phyloP scores from a whole-genome alignment of 2,113 vertebrate genomes.

The Pycnonotus jocosus region DNA sequence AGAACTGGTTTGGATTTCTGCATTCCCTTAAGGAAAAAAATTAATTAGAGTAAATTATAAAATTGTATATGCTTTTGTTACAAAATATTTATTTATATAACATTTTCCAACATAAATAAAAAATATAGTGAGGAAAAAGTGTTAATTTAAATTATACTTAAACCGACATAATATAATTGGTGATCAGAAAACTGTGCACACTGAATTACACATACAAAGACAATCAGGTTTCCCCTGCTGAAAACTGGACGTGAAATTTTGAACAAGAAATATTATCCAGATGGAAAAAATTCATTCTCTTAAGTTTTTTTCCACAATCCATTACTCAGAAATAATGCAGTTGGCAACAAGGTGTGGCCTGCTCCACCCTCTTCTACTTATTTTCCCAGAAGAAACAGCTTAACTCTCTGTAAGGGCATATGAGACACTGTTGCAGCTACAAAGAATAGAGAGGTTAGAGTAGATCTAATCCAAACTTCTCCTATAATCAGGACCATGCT shows the following conservation, averaged over 20 bases:
- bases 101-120: background rate
- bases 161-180: background rate
- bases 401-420: background rate
- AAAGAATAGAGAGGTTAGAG: background rate
- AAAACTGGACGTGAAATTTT: background rate
- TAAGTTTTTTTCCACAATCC: background rate
- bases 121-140: background rate
- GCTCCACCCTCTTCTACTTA: background rate
- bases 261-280: background rate
- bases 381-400: background rate
- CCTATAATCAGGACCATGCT: background rate
- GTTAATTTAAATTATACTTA: background rate
- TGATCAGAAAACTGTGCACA: background rate
- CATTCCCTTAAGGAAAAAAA: background rate
- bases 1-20: background rate
- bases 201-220: background rate
- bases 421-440: background rate
- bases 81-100: background rate
- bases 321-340: background rate
- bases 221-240: background rate
- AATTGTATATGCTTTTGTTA: background rate
- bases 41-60: rapidly evolving
- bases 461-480: background rate
- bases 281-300: background rate
- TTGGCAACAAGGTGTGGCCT: background rate